A percentile compares a stretch with the other conserved stretches of the same genome.
phyloP scores from a whole-genome alignment of 2,797 vertebrate genomes.

The Rhinoraja longicauda region DNA sequence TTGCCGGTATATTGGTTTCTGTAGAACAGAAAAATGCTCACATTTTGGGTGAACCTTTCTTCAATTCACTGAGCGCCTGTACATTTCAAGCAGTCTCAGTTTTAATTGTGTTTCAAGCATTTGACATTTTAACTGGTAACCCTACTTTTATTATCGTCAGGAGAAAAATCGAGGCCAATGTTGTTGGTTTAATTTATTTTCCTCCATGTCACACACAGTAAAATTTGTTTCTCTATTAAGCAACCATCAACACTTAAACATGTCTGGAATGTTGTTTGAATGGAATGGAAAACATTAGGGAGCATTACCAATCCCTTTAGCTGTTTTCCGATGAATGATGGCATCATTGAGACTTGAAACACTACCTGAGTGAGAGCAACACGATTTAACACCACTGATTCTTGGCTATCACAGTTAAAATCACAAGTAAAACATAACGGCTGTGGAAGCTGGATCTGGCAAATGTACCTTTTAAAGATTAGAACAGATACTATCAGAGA shows the following conservation, averaged over 20 bases:
- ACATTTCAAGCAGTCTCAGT: background rate
- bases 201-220: background rate
- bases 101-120: background rate
- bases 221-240: background rate
- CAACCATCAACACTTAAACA: background rate
- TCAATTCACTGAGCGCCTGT: background rate
- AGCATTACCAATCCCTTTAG: background rate
- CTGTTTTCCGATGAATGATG: too few relatives aligned
- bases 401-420: background rate
- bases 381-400: background rate
- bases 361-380: background rate
- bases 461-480: background rate
- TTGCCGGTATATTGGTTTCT: too few relatives aligned
- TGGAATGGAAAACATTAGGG: conserved; percentile 27
- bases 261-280: background rate
- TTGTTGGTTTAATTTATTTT: background rate
- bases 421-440: background rate
- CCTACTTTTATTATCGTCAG: background rate
- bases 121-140: background rate
- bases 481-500: background rate
- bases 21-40: background rate
- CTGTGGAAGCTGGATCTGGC: background rate
- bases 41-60: background rate
- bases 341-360: background rate
- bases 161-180: background rate